Conservation (phyloP, 2,888 invertebrate species). For the Andrena bicolor region DNA sequence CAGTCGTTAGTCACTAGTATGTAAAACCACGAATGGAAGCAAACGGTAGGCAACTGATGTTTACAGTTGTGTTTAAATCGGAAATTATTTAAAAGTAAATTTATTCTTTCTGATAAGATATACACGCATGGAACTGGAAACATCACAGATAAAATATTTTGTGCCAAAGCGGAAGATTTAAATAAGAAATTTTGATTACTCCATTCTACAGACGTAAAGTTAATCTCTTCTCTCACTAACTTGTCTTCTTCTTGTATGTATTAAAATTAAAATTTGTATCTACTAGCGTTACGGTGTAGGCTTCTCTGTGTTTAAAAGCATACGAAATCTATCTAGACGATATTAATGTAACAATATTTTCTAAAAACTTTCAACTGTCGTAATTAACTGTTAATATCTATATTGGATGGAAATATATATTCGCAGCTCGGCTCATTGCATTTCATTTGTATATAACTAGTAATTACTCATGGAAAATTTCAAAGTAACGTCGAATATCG, state of each 20-base stretch:
- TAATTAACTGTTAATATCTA: conserved; percentile 19
- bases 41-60: conserved; percentile 20
- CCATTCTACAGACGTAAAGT: neutral
- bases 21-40: conserved; percentile 50
- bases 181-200: conserved; percentile 10
- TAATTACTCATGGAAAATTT: neutral
- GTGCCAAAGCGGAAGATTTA: conserved; percentile 23
- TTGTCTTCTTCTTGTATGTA: conserved; percentile 5
- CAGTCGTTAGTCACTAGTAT: conserved; percentile 22
- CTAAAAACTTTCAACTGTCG: conserved; percentile 6
- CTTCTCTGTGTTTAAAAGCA: neutral
- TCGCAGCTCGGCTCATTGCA: neutral
- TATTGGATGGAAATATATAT: conserved; percentile 10
- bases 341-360: neutral
- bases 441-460: conserved; percentile 1
- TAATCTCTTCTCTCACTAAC: conserved; percentile 6
- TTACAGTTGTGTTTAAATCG: conserved; percentile 10
- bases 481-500: conserved; percentile 12
- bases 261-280: neutral
- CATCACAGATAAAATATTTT: conserved; percentile 36
- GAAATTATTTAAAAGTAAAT: conserved; percentile 13
- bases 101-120: conserved; percentile 29
- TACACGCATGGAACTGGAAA: conserved; percentile 26
- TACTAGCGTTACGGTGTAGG: neutral
- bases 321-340: neutral